phyloP scores from a whole-genome alignment of 2,888 invertebrate species.

The Ditula angustiorana region DNA sequence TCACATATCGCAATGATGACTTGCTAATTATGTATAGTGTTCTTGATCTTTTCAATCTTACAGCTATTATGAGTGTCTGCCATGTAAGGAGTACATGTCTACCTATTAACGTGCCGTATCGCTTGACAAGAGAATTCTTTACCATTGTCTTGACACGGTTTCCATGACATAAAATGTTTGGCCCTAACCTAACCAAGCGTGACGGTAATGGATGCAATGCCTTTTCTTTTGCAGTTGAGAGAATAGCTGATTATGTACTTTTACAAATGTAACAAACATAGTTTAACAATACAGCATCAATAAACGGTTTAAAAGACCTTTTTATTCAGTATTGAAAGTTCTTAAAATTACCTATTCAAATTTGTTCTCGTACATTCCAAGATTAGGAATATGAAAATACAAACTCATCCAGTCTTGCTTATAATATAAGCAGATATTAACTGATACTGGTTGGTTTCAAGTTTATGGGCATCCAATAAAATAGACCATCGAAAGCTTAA shows the following conservation, averaged over 20 bases:
- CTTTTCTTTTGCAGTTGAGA: background rate
- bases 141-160: conserved; percentile 10
- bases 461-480: too few relatives aligned
- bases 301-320: too few relatives aligned
- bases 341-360: too few relatives aligned
- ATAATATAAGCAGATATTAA: too few relatives aligned
- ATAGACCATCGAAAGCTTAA: too few relatives aligned
- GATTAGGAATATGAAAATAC: too few relatives aligned
- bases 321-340: too few relatives aligned
- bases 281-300: too few relatives aligned
- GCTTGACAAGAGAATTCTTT: conserved; percentile 8
- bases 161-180: conserved; percentile 12
- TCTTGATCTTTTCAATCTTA: conserved; percentile 14
- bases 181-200: conserved; percentile 5
- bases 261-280: background rate
- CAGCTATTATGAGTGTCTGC: conserved; percentile 7
- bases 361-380: too few relatives aligned
- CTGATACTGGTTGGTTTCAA: too few relatives aligned
- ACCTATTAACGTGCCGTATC: background rate
- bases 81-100: background rate
- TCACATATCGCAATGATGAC: conserved; percentile 15
- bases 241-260: background rate
- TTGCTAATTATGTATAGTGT: conserved; percentile 5
- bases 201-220: conserved; percentile 7
- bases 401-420: too few relatives aligned